Evolutionary conservation across 2,888 invertebrate species (phyloP), one percentile per base, ranked within the genome.

Genomic region (Noctua fimbriata): DNA sequence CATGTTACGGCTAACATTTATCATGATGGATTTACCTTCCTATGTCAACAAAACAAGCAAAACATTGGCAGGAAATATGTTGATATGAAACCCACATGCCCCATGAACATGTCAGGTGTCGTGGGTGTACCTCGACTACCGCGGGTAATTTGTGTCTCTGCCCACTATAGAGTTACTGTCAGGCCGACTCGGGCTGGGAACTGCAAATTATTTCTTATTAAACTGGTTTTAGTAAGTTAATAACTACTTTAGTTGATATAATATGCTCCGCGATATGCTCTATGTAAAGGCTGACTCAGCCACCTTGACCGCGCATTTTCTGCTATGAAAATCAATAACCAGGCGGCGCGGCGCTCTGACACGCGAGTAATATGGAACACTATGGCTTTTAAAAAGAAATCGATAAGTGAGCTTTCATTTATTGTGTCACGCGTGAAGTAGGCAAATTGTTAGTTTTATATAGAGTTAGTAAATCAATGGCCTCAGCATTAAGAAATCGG

Each of bases 271-370:
- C 58, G n/a, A 66, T 69, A 69, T 28, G 32, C 41, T 79, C 12
- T 28, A 76, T 2, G 49, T 71, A 63, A 73, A 73, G 69, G 66
- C 70, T 77, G 73, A 79, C 60, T 66, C 44, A 72, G 76, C 63
- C 73, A 87, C 89, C 91, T 90, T 91, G 90, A 89, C 91, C 90
- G 83, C 63, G 49, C 82, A 16, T 77, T 75, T 82, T 82, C 69
- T 79, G 81, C 86, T 82, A 84, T 85, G 84, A 83, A 91, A 90
- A 91, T 91, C 90, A 73, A 91, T 90, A 90, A 82, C 73, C 79
- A 79, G 76, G 76, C 44, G 66, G 82, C 65, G 88, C 24, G 24
- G 70, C 73, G 66, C 73, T 69, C 41, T 41, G 81, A 78, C 82
- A 85, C 74, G 69, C 65, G 66, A 75, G 58, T 72, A 69, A 73